These are phyloP conservation scores for Strix occidentalis DNA, from an alignment of 2,797 vertebrate species.

Conservation along the genomic window DNA sequence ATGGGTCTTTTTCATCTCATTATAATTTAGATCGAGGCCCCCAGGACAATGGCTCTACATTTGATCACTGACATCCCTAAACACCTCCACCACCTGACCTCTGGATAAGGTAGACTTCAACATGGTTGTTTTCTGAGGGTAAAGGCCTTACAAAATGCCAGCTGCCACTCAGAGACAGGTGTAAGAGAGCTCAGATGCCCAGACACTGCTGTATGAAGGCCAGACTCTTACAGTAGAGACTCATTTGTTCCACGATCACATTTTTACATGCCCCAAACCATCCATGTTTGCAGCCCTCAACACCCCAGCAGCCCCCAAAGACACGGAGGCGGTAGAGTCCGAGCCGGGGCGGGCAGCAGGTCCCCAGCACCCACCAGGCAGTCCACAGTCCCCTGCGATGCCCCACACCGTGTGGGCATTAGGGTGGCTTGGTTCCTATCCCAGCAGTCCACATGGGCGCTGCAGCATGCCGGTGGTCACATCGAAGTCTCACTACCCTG, in stretches of 20 bases:
- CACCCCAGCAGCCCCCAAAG: background rate
- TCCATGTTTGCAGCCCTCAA: background rate
- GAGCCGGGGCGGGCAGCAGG: background rate
- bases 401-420: accelerated
- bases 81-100: background rate
- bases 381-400: background rate
- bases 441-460: accelerated
- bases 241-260: background rate
- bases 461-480: accelerated
- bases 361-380: background rate
- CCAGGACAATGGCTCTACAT: background rate
- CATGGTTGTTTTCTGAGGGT: accelerated
- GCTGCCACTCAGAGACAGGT: background rate
- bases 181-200: background rate
- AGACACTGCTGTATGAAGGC: background rate
- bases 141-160: background rate
- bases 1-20: background rate
- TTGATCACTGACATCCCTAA: background rate
- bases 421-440: background rate
- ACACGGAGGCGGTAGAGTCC: background rate
- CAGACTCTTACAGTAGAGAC: background rate
- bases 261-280: background rate
- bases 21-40: background rate
- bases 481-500: background rate
- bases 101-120: background rate